Base-by-base conservation (phyloP, 64 coral and sea anemone genomes). In the Stichodactyla mertensii region DNA sequence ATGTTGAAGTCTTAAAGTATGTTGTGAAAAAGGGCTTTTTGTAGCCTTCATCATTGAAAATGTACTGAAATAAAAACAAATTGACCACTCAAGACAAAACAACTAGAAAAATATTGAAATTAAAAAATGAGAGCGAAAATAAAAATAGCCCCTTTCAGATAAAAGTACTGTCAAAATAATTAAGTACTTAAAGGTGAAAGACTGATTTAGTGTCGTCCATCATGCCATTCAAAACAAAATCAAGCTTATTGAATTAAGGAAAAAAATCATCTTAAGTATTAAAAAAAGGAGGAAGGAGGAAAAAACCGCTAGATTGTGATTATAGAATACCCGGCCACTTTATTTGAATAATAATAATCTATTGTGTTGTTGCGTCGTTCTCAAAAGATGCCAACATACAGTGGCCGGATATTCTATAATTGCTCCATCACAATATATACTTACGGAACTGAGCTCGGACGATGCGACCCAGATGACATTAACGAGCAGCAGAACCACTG, bases 11-110 rank as follows among this genome's bases (percentile, higher is more conserved):
- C 90, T 99, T 99, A 86, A 99, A 92, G 28, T 95, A 99, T 84
- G 97, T 92, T 2, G 97, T 95, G 66, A 99, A 99, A 66, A 99
- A 99, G 55, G 97, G 97, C 59, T 95, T 99, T 71, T 99, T 87
- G 70, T 92, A 99, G 45, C 88, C 88, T 92, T 95, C 86, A 88
- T 20, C 62, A 61, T 99, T 86, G 54, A 95, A 99, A 54, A 99
- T 99, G 86, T 89, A 99, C 97, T 99, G 82, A 14, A 95, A 88
- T 10, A 55, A 80, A 87, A 85, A 85, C 54, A 53, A 81, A 22
- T 19, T 52, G 7, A 80, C 18, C 16, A 80, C 7, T 20, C 2
- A 19, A 45, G 77, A 51, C 52, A 80, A 70, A 70, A 70, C 66
- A 70, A 70, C 66, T 62, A 62, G 60, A 62, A 74, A 27, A 28